These are phyloP conservation scores for Protophormia terraenovae DNA, from an alignment of 2,888 invertebrate species.

Conservation along the genomic window DNA sequence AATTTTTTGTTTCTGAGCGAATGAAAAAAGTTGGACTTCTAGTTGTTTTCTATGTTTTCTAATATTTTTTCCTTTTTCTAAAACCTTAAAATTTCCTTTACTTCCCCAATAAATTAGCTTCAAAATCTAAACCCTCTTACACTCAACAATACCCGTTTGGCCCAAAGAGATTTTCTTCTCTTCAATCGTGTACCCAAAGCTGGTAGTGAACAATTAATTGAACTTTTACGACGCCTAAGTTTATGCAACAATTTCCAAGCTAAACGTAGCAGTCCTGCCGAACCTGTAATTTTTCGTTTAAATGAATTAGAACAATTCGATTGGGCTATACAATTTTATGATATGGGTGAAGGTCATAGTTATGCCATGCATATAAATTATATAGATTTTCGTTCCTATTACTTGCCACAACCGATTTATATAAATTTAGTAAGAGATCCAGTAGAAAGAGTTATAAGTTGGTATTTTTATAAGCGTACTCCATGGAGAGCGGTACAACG, in stretches of 20 bases:
- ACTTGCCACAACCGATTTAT: conserved; percentile 88
- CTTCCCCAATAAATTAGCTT: conserved; percentile 66
- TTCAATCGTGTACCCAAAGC: conserved; percentile 89
- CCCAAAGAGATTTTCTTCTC: conserved; percentile 74
- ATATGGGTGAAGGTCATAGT: conserved; percentile 87
- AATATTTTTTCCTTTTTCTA: background rate
- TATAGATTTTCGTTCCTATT: conserved; percentile 90
- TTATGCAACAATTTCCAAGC: conserved; percentile 62
- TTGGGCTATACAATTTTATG: conserved; percentile 89
- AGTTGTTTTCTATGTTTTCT: background rate
- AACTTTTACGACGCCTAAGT: conserved; percentile 86
- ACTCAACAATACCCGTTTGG: conserved; percentile 72
- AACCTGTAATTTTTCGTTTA: conserved; percentile 65
- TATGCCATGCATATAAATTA: conserved; percentile 93
- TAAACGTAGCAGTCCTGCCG: conserved; percentile 84
- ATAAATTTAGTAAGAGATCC: conserved; percentile 94
- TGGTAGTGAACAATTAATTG: conserved; percentile 93
- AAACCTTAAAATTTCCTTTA: background rate
- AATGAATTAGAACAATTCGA: conserved; percentile 78
- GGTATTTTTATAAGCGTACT: conserved; percentile 93
- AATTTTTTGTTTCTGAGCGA: too few relatives aligned
- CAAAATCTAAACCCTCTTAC: conserved; percentile 68
- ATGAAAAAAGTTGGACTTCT: background rate
- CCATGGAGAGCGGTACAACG: conserved; percentile 87
- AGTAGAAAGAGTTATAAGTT: conserved; percentile 93